Percentiles rank a stretch among this genome's conserved stretches.
These are phyloP conservation scores for Limnephilus lunatus DNA, from an alignment of 2,888 invertebrate species.

Conservation along the genomic window DNA sequence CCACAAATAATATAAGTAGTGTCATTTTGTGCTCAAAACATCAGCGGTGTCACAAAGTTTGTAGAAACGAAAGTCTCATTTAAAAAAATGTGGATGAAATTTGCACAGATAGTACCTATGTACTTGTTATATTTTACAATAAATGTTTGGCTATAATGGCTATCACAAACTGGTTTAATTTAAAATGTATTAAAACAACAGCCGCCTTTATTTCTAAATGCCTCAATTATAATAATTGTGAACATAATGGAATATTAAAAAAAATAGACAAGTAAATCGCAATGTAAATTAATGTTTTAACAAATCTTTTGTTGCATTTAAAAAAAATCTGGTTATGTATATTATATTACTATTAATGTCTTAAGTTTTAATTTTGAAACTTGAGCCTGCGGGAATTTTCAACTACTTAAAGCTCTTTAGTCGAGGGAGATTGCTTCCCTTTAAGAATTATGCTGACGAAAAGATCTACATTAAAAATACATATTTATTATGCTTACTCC, in stretches of 20 bases:
- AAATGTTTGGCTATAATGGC: not conserved
- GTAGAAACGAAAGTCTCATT: not conserved
- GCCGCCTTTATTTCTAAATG: not conserved
- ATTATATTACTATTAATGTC: slow-evolving; percentile 38
- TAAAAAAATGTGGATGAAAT: not conserved
- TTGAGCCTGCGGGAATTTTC: slow-evolving; percentile 71
- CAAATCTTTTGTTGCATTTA: not conserved
- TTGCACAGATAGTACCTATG: not conserved
- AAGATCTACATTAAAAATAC: slow-evolving; percentile 42
- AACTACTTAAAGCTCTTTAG: slow-evolving; percentile 79
- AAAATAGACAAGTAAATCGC: not conserved
- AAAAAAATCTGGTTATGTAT: not conserved
- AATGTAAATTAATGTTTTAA: not conserved
- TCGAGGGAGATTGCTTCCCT: slow-evolving; percentile 69
- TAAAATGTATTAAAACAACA: not conserved
- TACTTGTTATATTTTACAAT: not conserved
- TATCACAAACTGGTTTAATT: not conserved
- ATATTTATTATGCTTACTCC: slow-evolving; percentile 18
- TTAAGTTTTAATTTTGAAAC: slow-evolving; percentile 66
- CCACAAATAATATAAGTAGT: not conserved
- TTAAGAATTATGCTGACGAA: slow-evolving; percentile 54
- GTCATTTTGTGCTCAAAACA: not conserved
- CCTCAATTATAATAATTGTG: not conserved
- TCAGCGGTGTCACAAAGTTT: not conserved
- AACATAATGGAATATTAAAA: not conserved